Conservation (phyloP, 2,113 vertebrate species). For the Leptobrachium ailaonicum region DNA sequence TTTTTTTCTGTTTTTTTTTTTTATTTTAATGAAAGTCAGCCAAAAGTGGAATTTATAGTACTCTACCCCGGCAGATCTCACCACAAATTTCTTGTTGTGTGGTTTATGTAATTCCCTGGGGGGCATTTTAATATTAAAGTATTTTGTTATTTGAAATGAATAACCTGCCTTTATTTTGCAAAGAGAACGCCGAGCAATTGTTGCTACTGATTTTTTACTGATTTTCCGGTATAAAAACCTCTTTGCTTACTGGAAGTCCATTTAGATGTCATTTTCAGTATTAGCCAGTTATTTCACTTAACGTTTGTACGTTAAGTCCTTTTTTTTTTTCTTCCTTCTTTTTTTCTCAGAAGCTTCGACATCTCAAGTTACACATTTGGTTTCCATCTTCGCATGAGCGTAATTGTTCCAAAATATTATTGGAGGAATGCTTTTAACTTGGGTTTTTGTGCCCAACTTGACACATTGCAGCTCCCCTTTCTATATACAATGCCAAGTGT, state of each 20-base stretch:
- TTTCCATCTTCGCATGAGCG: background rate
- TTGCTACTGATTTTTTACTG: conserved; percentile 18
- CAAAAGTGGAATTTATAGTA: conserved; percentile 28
- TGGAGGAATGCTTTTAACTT: conserved; percentile 36
- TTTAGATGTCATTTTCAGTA: conserved; percentile 33
- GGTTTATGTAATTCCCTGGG: conserved; percentile 6
- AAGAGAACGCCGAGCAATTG: conserved; percentile 30
- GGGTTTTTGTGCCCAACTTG: background rate
- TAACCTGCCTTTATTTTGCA: background rate
- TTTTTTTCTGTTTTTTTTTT: background rate
- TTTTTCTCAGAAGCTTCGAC: background rate
- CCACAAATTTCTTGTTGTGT: conserved; percentile 24
- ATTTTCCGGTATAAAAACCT: conserved; percentile 40
- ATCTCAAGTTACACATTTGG: conserved; percentile 27
- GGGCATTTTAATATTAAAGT: background rate
- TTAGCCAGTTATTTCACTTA: background rate
- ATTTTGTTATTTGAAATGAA: conserved; percentile 37
- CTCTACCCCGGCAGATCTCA: conserved; percentile 14
- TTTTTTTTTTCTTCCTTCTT: background rate
- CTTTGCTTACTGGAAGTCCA: conserved; percentile 49
- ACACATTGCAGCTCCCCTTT: background rate
- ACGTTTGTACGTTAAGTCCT: background rate
- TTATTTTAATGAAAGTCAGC: background rate
- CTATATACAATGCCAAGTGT: conserved; percentile 17
- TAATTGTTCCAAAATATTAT: conserved; percentile 34